Base-by-base conservation (phyloP, 2,797 vertebrate species). In the Epinephelus awoara region DNA sequence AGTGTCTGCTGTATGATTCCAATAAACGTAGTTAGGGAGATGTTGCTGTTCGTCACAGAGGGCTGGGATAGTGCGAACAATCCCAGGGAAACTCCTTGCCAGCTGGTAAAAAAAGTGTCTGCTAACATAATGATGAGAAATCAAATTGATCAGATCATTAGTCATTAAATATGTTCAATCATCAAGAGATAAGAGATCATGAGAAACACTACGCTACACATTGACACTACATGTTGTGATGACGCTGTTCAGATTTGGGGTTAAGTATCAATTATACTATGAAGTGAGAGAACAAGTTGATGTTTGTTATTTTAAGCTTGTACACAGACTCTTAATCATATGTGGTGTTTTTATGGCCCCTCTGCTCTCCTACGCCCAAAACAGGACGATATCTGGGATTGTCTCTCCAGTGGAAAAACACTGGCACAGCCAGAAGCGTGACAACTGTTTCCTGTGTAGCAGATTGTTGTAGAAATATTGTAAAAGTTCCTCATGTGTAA, bases 401-500 rank as follows among this genome's bases (percentile, higher is more conserved):
- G 72, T 85, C 73, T 81, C 79, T 77, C n/a, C 25, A 77, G 75
- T 87, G 90, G 87, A 91, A 93, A 89, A 92, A 84, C 74, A 85
- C 75, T 61, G 68, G 50, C 68, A 76, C 77, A 78, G 87, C 72
- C 88, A 90, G 84, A 85, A 80, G 75, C 49, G 19, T 79, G 77
- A 75, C 82, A 78, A 85, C 85, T 67, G 81, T 79, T 93, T 94
- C 90, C 91, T 93, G 92, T 90, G 88, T 85, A 29, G 66, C 40
- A 51, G 77, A 88, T 79, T 85, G 40, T 73, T 67, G 61, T 61
- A 67, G 77, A 88, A 86, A 90, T 86, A 74, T 75, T 55, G 71
- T 72, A 55, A 79, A 75, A 5, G 6, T 74, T 77, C 44, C 38
- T 76, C 42, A 10, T 71, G 67, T 79, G 57, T 85, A 82, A 84